Base-by-base conservation (phyloP, 1,140 invertebrate genomes). In the Eubasilissa regina region DNA sequence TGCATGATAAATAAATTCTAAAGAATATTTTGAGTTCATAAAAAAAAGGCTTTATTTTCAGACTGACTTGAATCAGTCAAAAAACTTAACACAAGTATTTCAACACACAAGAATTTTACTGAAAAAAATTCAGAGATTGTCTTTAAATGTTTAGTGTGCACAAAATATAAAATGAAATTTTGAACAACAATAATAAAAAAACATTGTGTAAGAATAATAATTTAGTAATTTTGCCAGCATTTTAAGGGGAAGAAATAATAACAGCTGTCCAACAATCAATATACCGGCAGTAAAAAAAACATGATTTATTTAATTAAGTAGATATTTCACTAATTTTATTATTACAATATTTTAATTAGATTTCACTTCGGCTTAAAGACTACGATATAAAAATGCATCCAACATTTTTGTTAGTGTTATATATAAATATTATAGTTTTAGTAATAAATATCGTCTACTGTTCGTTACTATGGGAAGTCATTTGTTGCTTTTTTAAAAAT, bases 361-460 rank as follows among this genome's bases (percentile, higher is more conserved):
- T 77, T 47, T 62, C 58, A 64, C 66, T 17, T 74, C 25, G 15
- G 66, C 62, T 66, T 79, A 70, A 58, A 56, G 15, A 60, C 72
- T 79, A 79, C 56, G 68, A 79, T 79, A 79, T 74, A 79, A 79
- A 79, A 79, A 64, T 77, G 62, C 75, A 60, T 76, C 25, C 58
- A 62, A 62, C 58, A 62, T 25, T 62, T 62, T 4, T 15, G 58
- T 19, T 19, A 62, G 19, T 62, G 21, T 25, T 62, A 62, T 35
- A 35, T 62, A 62, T 35, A 35, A 35, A 15, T 62, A 19, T 62
- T 19, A 62, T 21, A 62, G 17, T 62, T 19, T 15, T 12, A 62
- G 11, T 62, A 35, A 35, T 35, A 35, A 35, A 35, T 35, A 35
- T 35, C 25, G 6, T 35, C 10, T 17, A 70, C 15, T 47, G 43